Percentiles rank a stretch among this genome's conserved stretches.
Evolutionary conservation across 2,888 invertebrate species (phyloP).

Genomic region (Notodonta dromedarius): DNA sequence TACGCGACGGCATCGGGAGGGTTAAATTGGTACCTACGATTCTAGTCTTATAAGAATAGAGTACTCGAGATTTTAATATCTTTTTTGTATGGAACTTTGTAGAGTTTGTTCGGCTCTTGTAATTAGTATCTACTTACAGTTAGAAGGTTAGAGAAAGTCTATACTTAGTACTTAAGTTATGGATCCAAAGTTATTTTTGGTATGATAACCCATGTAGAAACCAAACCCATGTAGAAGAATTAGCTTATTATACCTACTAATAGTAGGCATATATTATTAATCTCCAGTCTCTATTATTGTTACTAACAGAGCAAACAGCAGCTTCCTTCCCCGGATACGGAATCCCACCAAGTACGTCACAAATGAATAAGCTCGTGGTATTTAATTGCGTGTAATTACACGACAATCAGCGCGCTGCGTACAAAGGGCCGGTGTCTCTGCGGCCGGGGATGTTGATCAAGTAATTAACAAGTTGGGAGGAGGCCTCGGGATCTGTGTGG

Average conservation of each 20-base stretch:
- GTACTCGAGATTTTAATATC: not conserved
- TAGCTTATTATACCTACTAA: no score
- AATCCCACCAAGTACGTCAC: constrained; percentile 20
- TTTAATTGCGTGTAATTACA: constrained; percentile 33
- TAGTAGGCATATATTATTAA: no score
- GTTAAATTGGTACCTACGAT: constrained; percentile 7
- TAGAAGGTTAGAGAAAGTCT: no score
- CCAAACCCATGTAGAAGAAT: no score
- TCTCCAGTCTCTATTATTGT: not conserved
- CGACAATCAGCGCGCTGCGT: constrained; percentile 35
- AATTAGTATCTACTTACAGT: no score
- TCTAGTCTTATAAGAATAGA: not conserved
- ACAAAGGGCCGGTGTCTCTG: constrained; percentile 64
- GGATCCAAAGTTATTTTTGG: no score
- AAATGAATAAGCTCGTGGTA: constrained; percentile 6
- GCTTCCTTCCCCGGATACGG: constrained; percentile 10
- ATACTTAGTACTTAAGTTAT: no score
- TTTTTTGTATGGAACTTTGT: no score
- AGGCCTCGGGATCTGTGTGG: constrained; percentile 18
- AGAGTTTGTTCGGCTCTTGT: no score
- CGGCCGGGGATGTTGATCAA: constrained; percentile 68
- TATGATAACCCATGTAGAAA: no score
- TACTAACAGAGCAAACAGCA: not conserved
- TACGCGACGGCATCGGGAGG: constrained; percentile 15
- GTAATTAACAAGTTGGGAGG: constrained; percentile 76